phyloP scores from a whole-genome alignment of 92 coral and sea anemone genomes.

The Parazoanthus swiftii region DNA sequence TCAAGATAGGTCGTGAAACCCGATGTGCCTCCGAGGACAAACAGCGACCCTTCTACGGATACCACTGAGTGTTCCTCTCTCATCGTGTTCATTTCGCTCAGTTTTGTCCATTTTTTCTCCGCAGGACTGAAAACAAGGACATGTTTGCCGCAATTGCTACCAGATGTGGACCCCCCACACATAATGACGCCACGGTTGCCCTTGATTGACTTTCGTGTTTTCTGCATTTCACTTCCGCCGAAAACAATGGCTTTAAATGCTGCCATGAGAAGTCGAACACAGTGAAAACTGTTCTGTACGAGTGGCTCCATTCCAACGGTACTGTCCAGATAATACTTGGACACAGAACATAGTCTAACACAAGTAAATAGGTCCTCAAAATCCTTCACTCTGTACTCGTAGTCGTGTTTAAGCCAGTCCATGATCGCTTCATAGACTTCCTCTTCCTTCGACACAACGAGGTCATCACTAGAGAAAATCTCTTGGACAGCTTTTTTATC shows the following conservation, averaged over 20 bases:
- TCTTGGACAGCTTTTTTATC: conserved; percentile 58
- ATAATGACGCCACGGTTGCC: conserved; percentile 12
- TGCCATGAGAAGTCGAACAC: conserved; percentile 21
- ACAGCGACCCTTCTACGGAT: conserved; percentile 1
- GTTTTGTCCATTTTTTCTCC: neutral
- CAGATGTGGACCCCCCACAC: neutral
- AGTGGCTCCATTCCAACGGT: neutral
- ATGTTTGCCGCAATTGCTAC: conserved; percentile 3
- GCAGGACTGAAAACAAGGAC: neutral
- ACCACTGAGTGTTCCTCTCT: conserved; percentile 12
- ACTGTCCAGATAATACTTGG: conserved; percentile 29
- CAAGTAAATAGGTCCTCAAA: conserved; percentile 42
- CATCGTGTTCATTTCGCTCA: conserved; percentile 3
- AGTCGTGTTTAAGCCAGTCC: conserved; percentile 37
- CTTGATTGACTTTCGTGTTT: conserved; percentile 9
- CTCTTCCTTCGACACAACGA: conserved; percentile 51
- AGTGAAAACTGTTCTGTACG: conserved; percentile 1
- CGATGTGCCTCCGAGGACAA: conserved; percentile 25
- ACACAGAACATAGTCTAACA: conserved; percentile 21
- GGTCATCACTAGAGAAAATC: conserved; percentile 77
- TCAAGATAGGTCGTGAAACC: conserved; percentile 6
- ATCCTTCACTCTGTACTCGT: conserved; percentile 21
- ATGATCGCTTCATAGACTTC: conserved; percentile 47
- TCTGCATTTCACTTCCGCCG: conserved; percentile 22
- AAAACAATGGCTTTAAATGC: conserved; percentile 20